Evolutionary conservation across 2,888 invertebrate species (phyloP).

Genomic region (Eupsilia transversa): DNA sequence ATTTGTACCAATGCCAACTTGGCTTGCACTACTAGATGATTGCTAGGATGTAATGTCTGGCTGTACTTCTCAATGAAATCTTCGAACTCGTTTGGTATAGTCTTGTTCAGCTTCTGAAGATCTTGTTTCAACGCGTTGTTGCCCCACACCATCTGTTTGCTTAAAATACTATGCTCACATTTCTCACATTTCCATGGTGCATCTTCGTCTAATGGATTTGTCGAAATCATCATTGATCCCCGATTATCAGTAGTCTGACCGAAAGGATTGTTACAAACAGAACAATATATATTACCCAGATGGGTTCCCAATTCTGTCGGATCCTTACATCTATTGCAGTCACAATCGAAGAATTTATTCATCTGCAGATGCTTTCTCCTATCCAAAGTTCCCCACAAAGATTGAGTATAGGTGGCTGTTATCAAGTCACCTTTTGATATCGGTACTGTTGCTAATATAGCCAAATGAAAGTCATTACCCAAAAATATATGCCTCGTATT

Average conservation of each 20-base stretch:
- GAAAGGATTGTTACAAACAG: slow-evolving; percentile 90
- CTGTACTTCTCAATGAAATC: slow-evolving; percentile 92
- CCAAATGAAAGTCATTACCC: slow-evolving; percentile 91
- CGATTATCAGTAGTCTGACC: slow-evolving; percentile 64
- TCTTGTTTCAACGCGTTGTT: slow-evolving; percentile 92
- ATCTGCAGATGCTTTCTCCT: slow-evolving; percentile 91
- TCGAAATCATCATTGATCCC: slow-evolving; percentile 90
- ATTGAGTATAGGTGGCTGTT: slow-evolving; percentile 93
- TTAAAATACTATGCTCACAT: slow-evolving; percentile 90
- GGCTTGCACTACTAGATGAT: slow-evolving; percentile 92
- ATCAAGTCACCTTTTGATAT: slow-evolving; percentile 93
- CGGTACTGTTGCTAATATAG: slow-evolving; percentile 91
- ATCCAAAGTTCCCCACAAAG: slow-evolving; percentile 92
- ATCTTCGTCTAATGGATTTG: slow-evolving; percentile 90
- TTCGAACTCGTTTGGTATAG: slow-evolving; percentile 90
- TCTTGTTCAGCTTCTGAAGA: slow-evolving; percentile 89
- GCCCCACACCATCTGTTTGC: slow-evolving; percentile 91
- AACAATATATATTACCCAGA: slow-evolving; percentile 92
- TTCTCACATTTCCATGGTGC: slow-evolving; percentile 92
- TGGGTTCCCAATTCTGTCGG: slow-evolving; percentile 93
- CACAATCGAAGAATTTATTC: slow-evolving; percentile 93
- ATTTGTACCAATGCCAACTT: slow-evolving; percentile 93
- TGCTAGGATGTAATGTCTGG: slow-evolving; percentile 92
- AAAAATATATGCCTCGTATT: slow-evolving; percentile 93
- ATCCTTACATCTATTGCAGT: slow-evolving; percentile 92